A percentile compares a stretch with the other conserved stretches of the same genome.
These are phyloP conservation scores for Platycercus adscitus DNA, from an alignment of 2,113 vertebrate species.

Conservation along the genomic window DNA sequence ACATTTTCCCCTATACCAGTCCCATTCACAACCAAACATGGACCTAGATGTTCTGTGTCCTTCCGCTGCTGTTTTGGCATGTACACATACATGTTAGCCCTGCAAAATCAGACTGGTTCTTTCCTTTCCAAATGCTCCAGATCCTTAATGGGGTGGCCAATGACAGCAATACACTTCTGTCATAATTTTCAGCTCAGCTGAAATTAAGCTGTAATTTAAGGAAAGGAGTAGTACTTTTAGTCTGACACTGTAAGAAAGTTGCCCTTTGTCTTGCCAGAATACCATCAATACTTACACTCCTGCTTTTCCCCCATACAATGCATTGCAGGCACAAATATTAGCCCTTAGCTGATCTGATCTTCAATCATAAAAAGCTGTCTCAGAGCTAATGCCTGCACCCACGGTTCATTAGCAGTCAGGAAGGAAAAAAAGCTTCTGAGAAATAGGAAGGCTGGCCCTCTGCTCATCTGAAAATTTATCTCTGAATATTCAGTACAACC, in stretches of 20 bases:
- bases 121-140: not conserved
- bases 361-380: constrained; percentile 43
- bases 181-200: not conserved
- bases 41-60: not conserved
- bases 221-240: not conserved
- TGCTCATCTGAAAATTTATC: constrained; percentile 65
- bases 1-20: not conserved
- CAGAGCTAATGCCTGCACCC: constrained; percentile 51
- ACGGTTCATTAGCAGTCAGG: constrained; percentile 54
- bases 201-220: not conserved
- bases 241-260: not conserved
- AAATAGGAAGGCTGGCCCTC: constrained; percentile 53
- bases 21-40: fast-evolving
- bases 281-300: not conserved
- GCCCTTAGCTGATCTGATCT: constrained; percentile 41
- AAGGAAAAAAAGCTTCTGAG: constrained; percentile 17
- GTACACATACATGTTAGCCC: not conserved
- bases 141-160: not conserved
- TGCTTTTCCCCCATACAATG: not conserved
- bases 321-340: constrained; percentile 43
- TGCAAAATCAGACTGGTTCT: not conserved
- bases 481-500: constrained; percentile 66
- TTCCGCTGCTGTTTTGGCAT: not conserved
- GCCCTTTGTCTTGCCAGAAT: not conserved
- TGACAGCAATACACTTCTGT: not conserved